Evolutionary conservation across 2,888 invertebrate species (phyloP).

Genomic region (Hedychridium roseum): DNA sequence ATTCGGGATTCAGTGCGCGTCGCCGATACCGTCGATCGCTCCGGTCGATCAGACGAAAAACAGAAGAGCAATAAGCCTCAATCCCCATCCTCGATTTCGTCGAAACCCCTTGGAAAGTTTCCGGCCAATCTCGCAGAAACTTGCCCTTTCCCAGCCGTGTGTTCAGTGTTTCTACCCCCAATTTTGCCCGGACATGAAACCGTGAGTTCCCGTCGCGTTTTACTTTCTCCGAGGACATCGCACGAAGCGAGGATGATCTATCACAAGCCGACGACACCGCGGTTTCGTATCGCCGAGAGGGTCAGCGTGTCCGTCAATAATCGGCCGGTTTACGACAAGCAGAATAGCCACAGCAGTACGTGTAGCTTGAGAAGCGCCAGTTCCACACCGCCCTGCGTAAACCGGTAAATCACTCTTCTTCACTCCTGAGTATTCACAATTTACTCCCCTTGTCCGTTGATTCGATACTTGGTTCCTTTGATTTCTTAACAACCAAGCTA

Average conservation of each 20-base stretch:
- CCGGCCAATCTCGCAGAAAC: too few relatives aligned
- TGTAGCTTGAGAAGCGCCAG: conserved; percentile 52
- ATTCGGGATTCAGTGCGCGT: conserved; percentile 9
- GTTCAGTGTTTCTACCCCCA: too few relatives aligned
- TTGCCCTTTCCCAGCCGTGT: too few relatives aligned
- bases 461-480: too few relatives aligned
- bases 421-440: conserved; percentile 7
- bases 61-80: neutral
- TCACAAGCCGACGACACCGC: conserved; percentile 60
- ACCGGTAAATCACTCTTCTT: conserved; percentile 50
- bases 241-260: conserved; percentile 61
- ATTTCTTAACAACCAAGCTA: too few relatives aligned
- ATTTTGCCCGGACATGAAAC: too few relatives aligned
- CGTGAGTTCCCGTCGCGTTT: too few relatives aligned
- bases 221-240: too few relatives aligned
- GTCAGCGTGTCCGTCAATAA: conserved; percentile 57
- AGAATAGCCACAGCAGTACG: conserved; percentile 52
- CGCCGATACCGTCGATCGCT: neutral
- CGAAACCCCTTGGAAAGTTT: too few relatives aligned
- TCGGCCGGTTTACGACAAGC: conserved; percentile 56
- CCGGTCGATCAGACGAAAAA: neutral
- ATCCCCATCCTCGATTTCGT: neutral
- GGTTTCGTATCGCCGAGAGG: conserved; percentile 60
- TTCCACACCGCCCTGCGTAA: conserved; percentile 53
- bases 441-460: conserved; percentile 20